These are phyloP conservation scores for Sceloporus tristichus DNA, from an alignment of 2,113 vertebrate genomes.

Conservation along the genomic window DNA sequence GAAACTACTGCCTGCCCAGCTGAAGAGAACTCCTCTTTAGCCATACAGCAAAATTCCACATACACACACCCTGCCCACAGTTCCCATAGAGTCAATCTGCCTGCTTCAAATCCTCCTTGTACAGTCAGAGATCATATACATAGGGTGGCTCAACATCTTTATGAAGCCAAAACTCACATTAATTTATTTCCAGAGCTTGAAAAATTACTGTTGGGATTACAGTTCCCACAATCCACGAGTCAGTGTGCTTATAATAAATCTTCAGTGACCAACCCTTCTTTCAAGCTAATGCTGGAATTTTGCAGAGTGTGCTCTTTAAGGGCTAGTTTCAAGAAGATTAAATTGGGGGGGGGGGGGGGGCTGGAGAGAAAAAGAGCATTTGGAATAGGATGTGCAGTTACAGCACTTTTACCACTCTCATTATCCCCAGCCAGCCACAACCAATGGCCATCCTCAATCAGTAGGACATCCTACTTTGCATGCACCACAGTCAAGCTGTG, in stretches of 20 bases:
- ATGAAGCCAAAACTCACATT: not conserved
- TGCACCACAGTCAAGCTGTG: not conserved
- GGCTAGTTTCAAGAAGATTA: too few species aligned
- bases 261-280: too few species aligned
- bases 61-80: not conserved
- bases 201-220: not conserved
- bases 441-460: too few species aligned
- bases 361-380: too few species aligned
- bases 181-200: not conserved
- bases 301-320: too few species aligned
- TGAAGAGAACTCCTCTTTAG: not conserved
- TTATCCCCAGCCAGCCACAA: too few species aligned
- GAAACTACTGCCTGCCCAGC: not conserved
- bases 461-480: too few species aligned
- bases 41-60: constrained; percentile 20
- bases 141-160: not conserved
- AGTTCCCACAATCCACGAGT: not conserved
- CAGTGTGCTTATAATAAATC: not conserved
- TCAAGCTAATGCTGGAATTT: too few species aligned
- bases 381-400: too few species aligned
- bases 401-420: too few species aligned
- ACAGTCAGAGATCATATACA: not conserved
- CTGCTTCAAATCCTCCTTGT: not conserved
- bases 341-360: too few species aligned
- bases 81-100: not conserved